Evolutionary conservation across 2,888 invertebrate genomes (phyloP).

Genomic region (Miltochrista miniata): DNA sequence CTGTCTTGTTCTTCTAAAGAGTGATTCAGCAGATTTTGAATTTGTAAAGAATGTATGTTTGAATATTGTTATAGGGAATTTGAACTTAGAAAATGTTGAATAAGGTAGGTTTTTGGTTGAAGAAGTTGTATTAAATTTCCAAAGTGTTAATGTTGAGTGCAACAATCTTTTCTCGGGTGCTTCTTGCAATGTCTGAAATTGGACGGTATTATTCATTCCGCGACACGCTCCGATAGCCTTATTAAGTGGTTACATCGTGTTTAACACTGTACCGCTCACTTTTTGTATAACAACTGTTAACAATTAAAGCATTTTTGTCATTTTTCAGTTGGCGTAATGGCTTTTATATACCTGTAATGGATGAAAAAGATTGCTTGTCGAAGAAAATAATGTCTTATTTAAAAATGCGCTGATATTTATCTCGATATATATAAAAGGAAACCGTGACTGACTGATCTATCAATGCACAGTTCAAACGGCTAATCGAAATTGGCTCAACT

Average conservation of each 20-base stretch:
- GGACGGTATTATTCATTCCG: conserved; percentile 58
- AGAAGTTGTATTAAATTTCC: conserved; percentile 61
- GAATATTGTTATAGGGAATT: conserved; percentile 22
- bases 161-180: conserved; percentile 64
- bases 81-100: background rate
- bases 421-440: too few relatives aligned
- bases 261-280: conserved; percentile 41
- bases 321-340: conserved; percentile 3
- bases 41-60: conserved; percentile 53
- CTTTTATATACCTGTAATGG: background rate
- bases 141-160: conserved; percentile 65
- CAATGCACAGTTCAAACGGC: too few relatives aligned
- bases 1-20: conserved; percentile 62
- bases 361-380: too few relatives aligned
- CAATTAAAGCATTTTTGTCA: conserved; percentile 22
- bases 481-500: too few relatives aligned
- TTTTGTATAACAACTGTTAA: conserved; percentile 30
- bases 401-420: background rate
- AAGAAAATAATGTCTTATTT: too few relatives aligned
- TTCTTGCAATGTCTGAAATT: conserved; percentile 59
- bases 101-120: conserved; percentile 32
- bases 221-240: conserved; percentile 51
- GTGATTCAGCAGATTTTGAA: conserved; percentile 69
- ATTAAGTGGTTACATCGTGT: conserved; percentile 56
- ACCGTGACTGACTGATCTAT: too few relatives aligned